Evolutionary conservation across 2,888 invertebrate genomes (phyloP).

Genomic region (Heliconius aoede): DNA sequence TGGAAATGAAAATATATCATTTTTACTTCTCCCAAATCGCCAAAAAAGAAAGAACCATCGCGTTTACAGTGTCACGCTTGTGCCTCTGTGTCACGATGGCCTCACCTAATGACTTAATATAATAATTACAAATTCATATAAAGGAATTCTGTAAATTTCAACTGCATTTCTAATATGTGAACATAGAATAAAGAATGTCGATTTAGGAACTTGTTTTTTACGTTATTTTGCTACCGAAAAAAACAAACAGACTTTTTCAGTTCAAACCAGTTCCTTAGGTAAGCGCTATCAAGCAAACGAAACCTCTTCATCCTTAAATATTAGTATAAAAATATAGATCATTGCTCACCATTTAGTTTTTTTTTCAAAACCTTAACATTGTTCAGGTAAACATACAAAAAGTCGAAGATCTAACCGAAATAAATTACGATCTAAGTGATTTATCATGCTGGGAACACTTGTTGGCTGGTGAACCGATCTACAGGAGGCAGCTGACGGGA

Average conservation of each 20-base stretch:
- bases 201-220: too few species aligned
- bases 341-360: too few species aligned
- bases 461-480: conserved; percentile 87
- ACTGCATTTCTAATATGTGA: too few species aligned
- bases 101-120: too few species aligned
- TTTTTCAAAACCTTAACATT: neutral
- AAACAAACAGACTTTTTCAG: too few species aligned
- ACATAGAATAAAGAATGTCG: too few species aligned
- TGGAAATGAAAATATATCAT: neutral
- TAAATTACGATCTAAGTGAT: conserved; percentile 86
- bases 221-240: too few species aligned
- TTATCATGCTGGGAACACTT: conserved; percentile 88
- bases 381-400: conserved; percentile 85
- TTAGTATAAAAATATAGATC: neutral
- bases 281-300: neutral
- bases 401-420: conserved; percentile 71
- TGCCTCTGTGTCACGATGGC: too few species aligned
- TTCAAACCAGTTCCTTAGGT: too few species aligned
- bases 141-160: too few species aligned
- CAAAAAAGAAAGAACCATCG: too few species aligned
- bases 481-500: conserved; percentile 79
- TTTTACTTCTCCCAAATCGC: neutral
- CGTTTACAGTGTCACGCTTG: neutral
- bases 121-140: too few species aligned
- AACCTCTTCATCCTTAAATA: neutral